Evolutionary conservation across 1,140 invertebrate genomes (phyloP).

Genomic region (Platorchestia sp.): DNA sequence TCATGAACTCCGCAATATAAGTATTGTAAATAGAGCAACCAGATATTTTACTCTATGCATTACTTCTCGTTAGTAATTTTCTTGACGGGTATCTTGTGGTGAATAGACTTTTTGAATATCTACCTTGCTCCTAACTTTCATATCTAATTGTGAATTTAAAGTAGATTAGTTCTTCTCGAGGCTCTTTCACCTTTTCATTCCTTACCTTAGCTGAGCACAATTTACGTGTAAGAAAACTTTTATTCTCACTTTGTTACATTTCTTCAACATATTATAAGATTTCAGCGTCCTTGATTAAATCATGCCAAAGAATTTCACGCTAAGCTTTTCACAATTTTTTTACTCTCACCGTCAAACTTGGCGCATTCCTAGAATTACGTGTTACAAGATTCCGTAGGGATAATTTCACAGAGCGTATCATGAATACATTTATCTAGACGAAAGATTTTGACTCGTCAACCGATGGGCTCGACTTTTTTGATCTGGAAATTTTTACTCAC

Average conservation of each 20-base stretch:
- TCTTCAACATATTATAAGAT: not conserved
- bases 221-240: not conserved
- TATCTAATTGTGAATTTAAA: constrained; percentile 48
- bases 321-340: not conserved
- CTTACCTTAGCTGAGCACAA: not conserved
- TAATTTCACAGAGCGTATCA: not conserved
- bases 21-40: constrained; percentile 13
- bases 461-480: not conserved
- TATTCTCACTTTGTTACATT: constrained; percentile 2
- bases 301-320: not conserved
- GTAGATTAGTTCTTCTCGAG: constrained; percentile 29
- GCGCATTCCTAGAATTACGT: not conserved
- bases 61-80: constrained; percentile 25
- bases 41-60: constrained; percentile 47
- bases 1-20: not conserved
- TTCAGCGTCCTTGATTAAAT: not conserved
- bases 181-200: not conserved
- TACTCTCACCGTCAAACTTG: not conserved
- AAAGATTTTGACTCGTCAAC: not conserved
- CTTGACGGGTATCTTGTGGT: constrained; percentile 42
- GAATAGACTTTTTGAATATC: constrained; percentile 24
- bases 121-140: constrained; percentile 47
- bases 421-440: not conserved
- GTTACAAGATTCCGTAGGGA: not conserved
- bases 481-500: no score